phyloP scores from a whole-genome alignment of 2,888 invertebrate genomes.

The Cistogaster globosa region DNA sequence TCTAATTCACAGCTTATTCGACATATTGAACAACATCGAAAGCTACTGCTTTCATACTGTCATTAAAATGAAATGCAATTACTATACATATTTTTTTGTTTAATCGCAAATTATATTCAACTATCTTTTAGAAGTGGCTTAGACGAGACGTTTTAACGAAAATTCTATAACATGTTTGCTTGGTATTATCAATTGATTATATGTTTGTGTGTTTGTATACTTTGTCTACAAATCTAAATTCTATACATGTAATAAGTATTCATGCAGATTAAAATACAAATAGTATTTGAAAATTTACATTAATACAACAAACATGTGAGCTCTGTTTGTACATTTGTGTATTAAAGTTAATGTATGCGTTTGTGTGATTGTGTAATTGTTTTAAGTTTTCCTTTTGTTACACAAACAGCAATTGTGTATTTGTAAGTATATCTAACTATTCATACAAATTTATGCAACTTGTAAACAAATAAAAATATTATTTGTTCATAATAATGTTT shows the following conservation, averaged over 20 bases:
- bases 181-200: no score
- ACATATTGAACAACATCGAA: no score
- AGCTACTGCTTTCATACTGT: no score
- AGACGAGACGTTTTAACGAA: no score
- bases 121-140: no score
- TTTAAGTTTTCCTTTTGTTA: conserved; percentile 10
- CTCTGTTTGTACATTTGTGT: not conserved
- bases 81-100: no score
- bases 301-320: not conserved
- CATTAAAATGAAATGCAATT: no score
- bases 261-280: not conserved
- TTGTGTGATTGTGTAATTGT: not conserved
- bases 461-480: conserved; percentile 30
- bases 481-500: conserved; percentile 22
- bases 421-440: no score
- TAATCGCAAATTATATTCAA: no score
- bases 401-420: conserved; percentile 6
- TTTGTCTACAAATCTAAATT: not conserved
- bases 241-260: not conserved
- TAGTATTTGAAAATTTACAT: conserved; percentile 7
- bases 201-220: no score
- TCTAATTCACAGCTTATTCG: no score
- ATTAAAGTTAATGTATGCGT: not conserved
- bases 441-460: conserved; percentile 11
- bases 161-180: no score